Conservation (phyloP, 2,888 invertebrate species). For the Synanthedon andrenaeformis region DNA sequence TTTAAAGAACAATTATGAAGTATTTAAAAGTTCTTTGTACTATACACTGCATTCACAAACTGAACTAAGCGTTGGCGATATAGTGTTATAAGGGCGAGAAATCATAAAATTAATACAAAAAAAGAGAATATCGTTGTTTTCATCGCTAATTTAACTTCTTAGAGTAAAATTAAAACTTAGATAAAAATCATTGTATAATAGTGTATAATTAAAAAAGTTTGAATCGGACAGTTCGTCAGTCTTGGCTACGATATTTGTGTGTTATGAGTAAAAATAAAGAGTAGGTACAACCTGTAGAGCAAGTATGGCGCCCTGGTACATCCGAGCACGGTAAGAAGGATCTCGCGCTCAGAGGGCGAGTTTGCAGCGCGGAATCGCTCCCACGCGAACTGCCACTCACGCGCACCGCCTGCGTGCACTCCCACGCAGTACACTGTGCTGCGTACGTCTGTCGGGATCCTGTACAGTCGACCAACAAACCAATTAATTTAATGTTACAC, state of each 20-base stretch:
- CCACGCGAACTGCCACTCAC: conserved; percentile 93
- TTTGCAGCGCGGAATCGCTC: conserved; percentile 79
- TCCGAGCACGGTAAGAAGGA: conserved; percentile 81
- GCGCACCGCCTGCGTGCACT: conserved; percentile 82
- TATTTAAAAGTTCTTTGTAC: not conserved
- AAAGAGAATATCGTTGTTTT: no score
- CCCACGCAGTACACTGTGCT: conserved; percentile 89
- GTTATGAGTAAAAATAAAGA: no score
- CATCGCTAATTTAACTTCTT: no score
- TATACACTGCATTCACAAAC: no score
- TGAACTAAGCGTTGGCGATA: no score
- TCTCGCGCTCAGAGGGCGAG: conserved; percentile 84
- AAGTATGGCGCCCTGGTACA: conserved; percentile 88
- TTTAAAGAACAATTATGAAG: not conserved
- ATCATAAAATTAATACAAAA: no score
- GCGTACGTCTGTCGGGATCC: conserved; percentile 86
- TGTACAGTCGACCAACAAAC: conserved; percentile 23
- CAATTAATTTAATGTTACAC: not conserved
- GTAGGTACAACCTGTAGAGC: conserved; percentile 65
- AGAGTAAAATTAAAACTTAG: no score
- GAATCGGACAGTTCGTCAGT: no score
- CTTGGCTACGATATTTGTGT: no score
- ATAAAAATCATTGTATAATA: no score
- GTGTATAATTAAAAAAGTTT: no score
- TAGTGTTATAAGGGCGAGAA: no score